Base-by-base conservation (phyloP, 92 coral and sea anemone genomes). In the Muricea muricata region DNA sequence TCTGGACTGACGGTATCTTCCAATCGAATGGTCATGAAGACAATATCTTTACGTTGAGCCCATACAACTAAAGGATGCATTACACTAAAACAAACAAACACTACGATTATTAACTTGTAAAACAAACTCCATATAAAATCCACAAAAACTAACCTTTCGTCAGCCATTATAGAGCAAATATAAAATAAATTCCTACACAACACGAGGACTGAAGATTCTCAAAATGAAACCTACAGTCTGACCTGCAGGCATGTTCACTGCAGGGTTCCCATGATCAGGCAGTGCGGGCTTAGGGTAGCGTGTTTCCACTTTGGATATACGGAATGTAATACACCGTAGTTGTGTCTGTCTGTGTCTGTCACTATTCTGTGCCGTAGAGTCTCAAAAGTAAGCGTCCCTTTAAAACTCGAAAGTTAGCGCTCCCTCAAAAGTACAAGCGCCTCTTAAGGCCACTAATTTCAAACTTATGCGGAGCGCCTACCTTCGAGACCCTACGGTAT, bases 11-110 rank as follows among this genome's bases (percentile, higher is more conserved):
- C 70, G 74, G 96, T 92, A 92, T 96, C 99, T 25, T 76, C 93
- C 17, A 96, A 77, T 39, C 92, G 86, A 76, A 96, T 90, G 45
- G 99, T 96, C 30, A 96, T 75, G 41, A 81, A 84, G 10, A 96
- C 50, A 65, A 39, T 89, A 88, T 93, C 99, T 58, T 94, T 92
- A 69, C 99, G 81, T 79, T 96, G 99, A 4, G 99, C 99, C 99
- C 99, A 96, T 28, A 81, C 82, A 13, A 91, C 91, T 25, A 84
- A 72, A 10, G 99, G 99, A 60, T 92, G 93, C 17, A 83, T 54
- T 20, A 74, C 68, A 75, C 98, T 93, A 78, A 29, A 52, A 50
- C 57, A 57, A 18, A 14, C 56, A 68, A 83, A 28, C 31, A 26
- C 26, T 37, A 70, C n/a, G 54, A 39, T 4, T 25, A 30, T 8